Evolutionary conservation across 2,113 vertebrate genomes (phyloP), one percentile per base, ranked within the genome.

Genomic region (Labeo rohita): DNA sequence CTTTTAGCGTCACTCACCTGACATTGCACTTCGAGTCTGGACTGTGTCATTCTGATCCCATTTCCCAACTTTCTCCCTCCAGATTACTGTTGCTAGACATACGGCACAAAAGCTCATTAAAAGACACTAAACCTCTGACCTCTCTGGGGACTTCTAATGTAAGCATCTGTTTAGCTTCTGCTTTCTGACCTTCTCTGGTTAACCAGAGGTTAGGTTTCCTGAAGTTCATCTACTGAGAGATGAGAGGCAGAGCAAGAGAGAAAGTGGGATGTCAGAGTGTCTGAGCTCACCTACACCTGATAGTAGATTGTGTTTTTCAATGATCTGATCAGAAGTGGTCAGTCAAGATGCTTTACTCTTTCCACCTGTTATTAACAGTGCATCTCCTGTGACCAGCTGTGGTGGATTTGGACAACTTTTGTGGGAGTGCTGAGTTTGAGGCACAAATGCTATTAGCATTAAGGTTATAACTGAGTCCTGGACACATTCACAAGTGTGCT

Each of bases 131-230:
- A n/a, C 18, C 18, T 45, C 21, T 73, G 70, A 73, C 16, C 1
- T 72, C 16, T 72, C 68, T 72, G 16, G 68, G 68, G 68, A 72
- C 34, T 72, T 36, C 68, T 45, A 72, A 72, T 39, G 68, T 72
- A 43, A 45, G 16, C 16, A 9, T 72, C 68, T 72, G 39, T 72
- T 73, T 47, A 47, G 18, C 43, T 73, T 73, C 70, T 73, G 43
- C 18, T 8, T 73, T 73, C 21, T 45, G 36, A 47, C 70, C 43
- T 47, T n/a, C 18, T 43, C 39, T 45, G 70, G n/a, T 47, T 4
- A 43, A n/a, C 39, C 39, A 11, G 39, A 4, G 70, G 43, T 73
- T 73, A 47, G 39, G 16, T 47, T 74, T 47, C 43, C 16, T 73
- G 12, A 36, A 16, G 28, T 36, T 12, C 6, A 73, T 45, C 39